A percentile compares a stretch with the other conserved stretches of the same genome.
Conservation (phyloP, 2,888 invertebrate species). For the Tolmerus cingulatus region DNA sequence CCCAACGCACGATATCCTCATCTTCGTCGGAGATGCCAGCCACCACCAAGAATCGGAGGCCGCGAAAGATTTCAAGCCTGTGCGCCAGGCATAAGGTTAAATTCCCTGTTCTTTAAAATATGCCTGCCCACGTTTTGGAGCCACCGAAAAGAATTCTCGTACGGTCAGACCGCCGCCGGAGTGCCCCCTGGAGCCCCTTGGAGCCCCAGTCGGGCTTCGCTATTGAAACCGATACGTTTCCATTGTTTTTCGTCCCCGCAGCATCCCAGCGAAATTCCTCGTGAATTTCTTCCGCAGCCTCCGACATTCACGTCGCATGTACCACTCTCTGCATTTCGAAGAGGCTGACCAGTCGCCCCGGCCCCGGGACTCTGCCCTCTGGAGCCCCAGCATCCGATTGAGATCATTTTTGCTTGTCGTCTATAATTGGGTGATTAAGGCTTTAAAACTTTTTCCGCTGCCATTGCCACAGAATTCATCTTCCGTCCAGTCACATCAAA, state of each 20-base stretch:
- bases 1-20: neutral
- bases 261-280: slow-evolving; percentile 23
- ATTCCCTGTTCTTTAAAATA: slow-evolving; percentile 6
- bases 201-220: neutral
- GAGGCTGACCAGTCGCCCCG: neutral
- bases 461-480: slow-evolving; percentile 1
- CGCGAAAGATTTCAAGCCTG: neutral
- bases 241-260: slow-evolving; percentile 33
- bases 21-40: neutral
- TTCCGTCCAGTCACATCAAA: neutral
- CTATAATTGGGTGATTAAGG: slow-evolving; percentile 38
- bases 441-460: slow-evolving; percentile 14
- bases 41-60: neutral
- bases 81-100: neutral
- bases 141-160: slow-evolving; percentile 34
- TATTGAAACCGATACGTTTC: slow-evolving; percentile 35
- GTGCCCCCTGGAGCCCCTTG: neutral
- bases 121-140: slow-evolving; percentile 36
- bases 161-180: neutral
- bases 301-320: neutral
- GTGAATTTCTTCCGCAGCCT: slow-evolving; percentile 24
- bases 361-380: neutral
- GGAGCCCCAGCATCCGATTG: neutral
- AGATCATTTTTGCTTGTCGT: slow-evolving; percentile 23
- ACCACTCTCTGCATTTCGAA: neutral